Evolutionary conservation across 2,888 invertebrate genomes (phyloP).

Genomic region (Galeruca laticollis): DNA sequence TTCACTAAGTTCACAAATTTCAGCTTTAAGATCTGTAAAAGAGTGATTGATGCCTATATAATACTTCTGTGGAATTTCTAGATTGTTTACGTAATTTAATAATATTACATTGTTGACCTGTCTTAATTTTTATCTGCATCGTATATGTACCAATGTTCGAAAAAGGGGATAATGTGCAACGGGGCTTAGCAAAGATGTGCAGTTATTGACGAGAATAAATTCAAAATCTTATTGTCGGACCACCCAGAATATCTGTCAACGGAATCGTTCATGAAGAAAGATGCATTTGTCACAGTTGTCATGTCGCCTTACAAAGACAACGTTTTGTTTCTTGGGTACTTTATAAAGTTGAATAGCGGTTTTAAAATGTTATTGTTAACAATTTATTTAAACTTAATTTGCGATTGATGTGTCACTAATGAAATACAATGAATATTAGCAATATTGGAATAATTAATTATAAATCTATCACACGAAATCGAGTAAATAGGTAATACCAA

Average conservation of each 20-base stretch:
- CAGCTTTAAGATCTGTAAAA: too few species aligned
- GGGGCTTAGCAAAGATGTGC: constrained; percentile 37
- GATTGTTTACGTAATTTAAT: too few species aligned
- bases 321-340: constrained; percentile 28
- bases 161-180: not conserved
- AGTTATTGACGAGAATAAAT: constrained; percentile 38
- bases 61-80: too few species aligned
- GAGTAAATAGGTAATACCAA: too few species aligned
- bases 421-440: too few species aligned
- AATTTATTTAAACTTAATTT: not conserved
- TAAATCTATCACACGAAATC: too few species aligned
- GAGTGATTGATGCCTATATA: too few species aligned
- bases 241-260: constrained; percentile 51
- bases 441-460: too few species aligned
- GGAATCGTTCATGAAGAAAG: constrained; percentile 40
- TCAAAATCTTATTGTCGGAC: constrained; percentile 46
- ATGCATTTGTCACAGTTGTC: constrained; percentile 47
- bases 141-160: not conserved
- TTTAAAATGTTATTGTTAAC: not conserved
- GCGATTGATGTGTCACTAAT: too few species aligned
- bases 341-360: constrained; percentile 8
- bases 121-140: not conserved
- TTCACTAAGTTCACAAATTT: too few species aligned
- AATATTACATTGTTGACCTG: too few species aligned
- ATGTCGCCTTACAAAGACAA: constrained; percentile 38